Evolutionary conservation across 1,140 invertebrate genomes (phyloP).

Genomic region (Cataglyphis hispanica): DNA sequence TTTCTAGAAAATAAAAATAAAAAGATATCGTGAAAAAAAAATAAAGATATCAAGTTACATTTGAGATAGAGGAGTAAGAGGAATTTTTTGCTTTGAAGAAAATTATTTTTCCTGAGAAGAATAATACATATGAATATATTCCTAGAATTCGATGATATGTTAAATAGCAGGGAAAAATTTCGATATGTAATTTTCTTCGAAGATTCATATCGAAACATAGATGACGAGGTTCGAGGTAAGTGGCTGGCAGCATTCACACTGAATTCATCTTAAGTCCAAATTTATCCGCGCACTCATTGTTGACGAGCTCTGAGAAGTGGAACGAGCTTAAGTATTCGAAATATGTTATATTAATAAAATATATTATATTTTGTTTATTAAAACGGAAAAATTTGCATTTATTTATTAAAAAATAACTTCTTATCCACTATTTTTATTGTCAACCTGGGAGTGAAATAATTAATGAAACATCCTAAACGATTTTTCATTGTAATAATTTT

Average conservation of each 20-base stretch:
- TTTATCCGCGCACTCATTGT: conserved; percentile 41
- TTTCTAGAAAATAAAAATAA: not conserved
- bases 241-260: not conserved
- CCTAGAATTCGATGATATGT: not conserved
- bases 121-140: not conserved
- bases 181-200: conserved; percentile 22
- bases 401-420: not conserved
- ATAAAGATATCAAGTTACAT: not conserved
- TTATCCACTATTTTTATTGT: not conserved
- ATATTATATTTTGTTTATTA: too few relatives aligned
- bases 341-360: too few relatives aligned
- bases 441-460: not conserved
- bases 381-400: not conserved
- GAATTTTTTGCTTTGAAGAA: not conserved
- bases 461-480: not conserved
- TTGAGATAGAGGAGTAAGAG: not conserved
- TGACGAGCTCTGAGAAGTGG: conserved; percentile 2
- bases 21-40: not conserved
- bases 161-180: not conserved
- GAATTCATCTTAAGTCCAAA: conserved; percentile 32
- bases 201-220: not conserved
- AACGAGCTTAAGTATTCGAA: not conserved
- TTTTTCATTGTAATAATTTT: not conserved
- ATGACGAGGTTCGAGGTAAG: not conserved
- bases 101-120: not conserved